Evolutionary conservation across 2,797 vertebrate genomes (phyloP).

Genomic region (Valencia hispanica): DNA sequence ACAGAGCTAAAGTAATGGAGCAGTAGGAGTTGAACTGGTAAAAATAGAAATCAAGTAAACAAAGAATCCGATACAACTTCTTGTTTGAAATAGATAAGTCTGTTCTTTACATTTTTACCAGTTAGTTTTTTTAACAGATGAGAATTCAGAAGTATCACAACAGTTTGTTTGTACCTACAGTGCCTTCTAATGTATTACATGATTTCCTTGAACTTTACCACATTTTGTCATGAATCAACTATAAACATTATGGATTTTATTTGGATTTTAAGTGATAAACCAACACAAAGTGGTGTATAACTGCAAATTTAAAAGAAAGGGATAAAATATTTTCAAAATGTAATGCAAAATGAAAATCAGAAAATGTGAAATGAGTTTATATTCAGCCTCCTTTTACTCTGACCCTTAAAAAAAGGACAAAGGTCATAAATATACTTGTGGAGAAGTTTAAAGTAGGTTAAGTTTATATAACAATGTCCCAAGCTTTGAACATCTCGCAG

Average conservation of each 20-base stretch:
- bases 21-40: background rate
- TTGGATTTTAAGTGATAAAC: background rate
- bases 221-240: background rate
- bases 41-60: slow-evolving; percentile 10
- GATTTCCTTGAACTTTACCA: background rate
- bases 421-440: background rate
- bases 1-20: background rate
- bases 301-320: background rate
- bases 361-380: background rate
- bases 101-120: slow-evolving; percentile 44
- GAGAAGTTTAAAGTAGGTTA: background rate
- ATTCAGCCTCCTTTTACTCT: background rate
- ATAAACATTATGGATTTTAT: background rate
- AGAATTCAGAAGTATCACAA: slow-evolving; percentile 30
- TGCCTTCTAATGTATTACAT: background rate
- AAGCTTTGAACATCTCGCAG: background rate
- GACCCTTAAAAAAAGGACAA: background rate
- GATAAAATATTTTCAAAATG: background rate
- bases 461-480: background rate
- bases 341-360: background rate
- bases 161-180: slow-evolving; percentile 6
- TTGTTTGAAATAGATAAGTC: slow-evolving; percentile 12
- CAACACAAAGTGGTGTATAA: no score
- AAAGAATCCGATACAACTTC: slow-evolving; percentile 33
- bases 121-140: slow-evolving; percentile 50